Evolutionary conservation across 2,113 vertebrate species (phyloP).

Genomic region (Chauna torquata): DNA sequence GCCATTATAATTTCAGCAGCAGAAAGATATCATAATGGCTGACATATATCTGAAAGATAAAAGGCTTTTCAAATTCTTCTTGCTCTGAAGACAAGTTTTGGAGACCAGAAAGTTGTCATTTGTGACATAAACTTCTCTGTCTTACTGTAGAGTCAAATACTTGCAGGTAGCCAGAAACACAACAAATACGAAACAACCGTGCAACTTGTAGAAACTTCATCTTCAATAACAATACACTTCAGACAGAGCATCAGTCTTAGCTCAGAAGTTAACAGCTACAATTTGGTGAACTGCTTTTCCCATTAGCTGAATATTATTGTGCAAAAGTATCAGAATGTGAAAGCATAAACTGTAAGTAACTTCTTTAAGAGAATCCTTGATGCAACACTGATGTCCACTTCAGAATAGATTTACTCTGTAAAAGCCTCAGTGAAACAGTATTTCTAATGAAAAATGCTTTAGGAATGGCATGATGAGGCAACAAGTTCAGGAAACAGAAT

Average conservation of each 20-base stretch:
- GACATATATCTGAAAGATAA: constrained; percentile 26
- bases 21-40: constrained; percentile 4
- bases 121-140: not conserved
- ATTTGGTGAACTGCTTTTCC: not conserved
- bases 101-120: constrained; percentile 1
- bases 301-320: not conserved
- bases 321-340: not conserved
- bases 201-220: not conserved
- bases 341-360: not conserved
- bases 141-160: not conserved
- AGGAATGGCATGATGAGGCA: constrained; percentile 14
- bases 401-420: not conserved
- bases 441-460: constrained; percentile 18
- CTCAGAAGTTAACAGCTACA: not conserved
- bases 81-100: not conserved
- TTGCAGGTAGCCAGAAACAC: not conserved
- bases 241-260: not conserved
- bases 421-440: not conserved
- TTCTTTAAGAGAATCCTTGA: not conserved
- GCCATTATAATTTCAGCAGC: not conserved
- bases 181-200: not conserved
- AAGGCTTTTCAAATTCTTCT: constrained; percentile 12
- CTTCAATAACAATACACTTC: not conserved
- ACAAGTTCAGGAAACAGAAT: constrained; percentile 19
- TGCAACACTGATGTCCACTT: not conserved